Conservation (phyloP, 2,113 vertebrate species). For the Python bivittatus region DNA sequence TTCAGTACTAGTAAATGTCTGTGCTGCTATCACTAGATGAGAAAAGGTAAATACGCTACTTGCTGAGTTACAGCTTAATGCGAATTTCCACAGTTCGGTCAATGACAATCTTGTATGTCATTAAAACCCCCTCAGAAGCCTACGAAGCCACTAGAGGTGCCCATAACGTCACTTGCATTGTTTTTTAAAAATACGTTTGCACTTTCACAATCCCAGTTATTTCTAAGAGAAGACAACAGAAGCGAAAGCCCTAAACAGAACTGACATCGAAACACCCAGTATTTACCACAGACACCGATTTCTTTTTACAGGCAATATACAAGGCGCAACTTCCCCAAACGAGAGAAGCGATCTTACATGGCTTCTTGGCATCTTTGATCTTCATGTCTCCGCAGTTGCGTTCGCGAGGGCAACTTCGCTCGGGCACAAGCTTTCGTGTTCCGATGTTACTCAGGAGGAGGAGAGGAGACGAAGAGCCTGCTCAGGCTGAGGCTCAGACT, state of each 20-base stretch:
- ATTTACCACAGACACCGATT: neutral
- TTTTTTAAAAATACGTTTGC: neutral
- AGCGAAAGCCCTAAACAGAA: neutral
- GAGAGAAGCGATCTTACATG: slow-evolving; percentile 70
- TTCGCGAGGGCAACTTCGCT: slow-evolving; percentile 33
- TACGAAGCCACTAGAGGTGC: neutral
- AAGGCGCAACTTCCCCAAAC: neutral
- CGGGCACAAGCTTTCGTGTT: slow-evolving; percentile 22
- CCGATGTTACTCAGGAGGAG: neutral
- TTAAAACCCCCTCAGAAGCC: neutral
- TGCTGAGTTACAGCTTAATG: neutral
- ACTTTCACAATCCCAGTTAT: neutral
- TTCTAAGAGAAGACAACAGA: neutral
- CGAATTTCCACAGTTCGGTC: neutral
- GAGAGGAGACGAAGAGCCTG: accelerated
- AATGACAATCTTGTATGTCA: neutral
- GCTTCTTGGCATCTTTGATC: slow-evolving; percentile 85
- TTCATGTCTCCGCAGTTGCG: slow-evolving; percentile 70
- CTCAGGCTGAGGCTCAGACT: neutral
- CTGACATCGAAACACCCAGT: no score
- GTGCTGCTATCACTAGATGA: neutral
- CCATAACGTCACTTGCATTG: neutral
- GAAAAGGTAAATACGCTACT: neutral
- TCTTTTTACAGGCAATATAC: neutral
- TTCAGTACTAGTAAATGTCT: neutral